phyloP scores from a whole-genome alignment of 2,888 invertebrate species.

The Orchestes rusci region DNA sequence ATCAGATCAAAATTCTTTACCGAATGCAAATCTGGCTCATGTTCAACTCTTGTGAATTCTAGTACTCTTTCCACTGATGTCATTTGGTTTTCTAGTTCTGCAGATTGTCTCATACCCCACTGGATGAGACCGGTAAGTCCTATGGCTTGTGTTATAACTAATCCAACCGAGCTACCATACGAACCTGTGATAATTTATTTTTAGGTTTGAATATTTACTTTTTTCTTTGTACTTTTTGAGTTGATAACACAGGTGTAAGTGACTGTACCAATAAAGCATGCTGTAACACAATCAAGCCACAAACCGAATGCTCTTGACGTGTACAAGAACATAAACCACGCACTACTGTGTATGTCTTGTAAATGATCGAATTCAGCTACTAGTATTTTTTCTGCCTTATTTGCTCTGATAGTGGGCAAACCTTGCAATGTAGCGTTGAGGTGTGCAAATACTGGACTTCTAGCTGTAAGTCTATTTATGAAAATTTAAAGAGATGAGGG shows the following conservation, averaged over 20 bases:
- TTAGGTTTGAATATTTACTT: background rate
- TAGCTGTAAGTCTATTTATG: constrained; percentile 48
- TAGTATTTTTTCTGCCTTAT: constrained; percentile 53
- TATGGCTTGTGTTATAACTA: constrained; percentile 50
- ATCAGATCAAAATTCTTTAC: constrained; percentile 24
- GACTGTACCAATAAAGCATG: constrained; percentile 57
- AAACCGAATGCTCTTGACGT: constrained; percentile 62
- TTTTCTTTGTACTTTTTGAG: constrained; percentile 27
- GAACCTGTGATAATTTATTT: constrained; percentile 23
- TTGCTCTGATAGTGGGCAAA: constrained; percentile 64
- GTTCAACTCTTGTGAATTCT: constrained; percentile 53
- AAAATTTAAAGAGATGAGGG: constrained; percentile 41
- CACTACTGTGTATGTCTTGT: constrained; percentile 58
- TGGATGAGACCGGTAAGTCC: constrained; percentile 47
- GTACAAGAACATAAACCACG: constrained; percentile 65
- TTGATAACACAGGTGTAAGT: constrained; percentile 59
- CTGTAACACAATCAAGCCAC: constrained; percentile 63
- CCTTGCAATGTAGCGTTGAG: constrained; percentile 66
- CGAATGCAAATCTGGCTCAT: constrained; percentile 40
- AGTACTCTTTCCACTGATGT: constrained; percentile 60
- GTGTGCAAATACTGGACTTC: constrained; percentile 68
- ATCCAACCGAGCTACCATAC: constrained; percentile 46
- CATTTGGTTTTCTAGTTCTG: constrained; percentile 57
- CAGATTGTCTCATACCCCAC: constrained; percentile 64
- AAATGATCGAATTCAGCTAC: constrained; percentile 51